Evolutionary conservation across 2,888 invertebrate species (phyloP), one percentile per base, ranked within the genome.

Genomic region (Oligia strigilis): DNA sequence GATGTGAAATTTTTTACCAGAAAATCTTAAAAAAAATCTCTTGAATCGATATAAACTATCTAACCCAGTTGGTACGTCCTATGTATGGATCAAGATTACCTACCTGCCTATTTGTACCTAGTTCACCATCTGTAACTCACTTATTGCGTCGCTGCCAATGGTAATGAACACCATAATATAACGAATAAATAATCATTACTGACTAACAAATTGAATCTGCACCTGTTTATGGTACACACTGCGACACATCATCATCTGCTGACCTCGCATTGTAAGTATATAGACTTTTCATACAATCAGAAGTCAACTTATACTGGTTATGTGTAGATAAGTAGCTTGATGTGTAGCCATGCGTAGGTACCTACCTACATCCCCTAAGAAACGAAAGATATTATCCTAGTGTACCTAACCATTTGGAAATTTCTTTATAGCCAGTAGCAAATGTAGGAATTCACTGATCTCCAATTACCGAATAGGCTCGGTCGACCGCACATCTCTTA

Each of bases 101-200:
- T 11, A n/a, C 9, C 11, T 46, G 46, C 11, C 46, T 60, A 60
- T 46, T 49, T 36, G 49, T n/a, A 36, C 2, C 14, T 43, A 75
- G 29, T 46, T 55, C 55, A 58, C n/a, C 49, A 77, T 52, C 17
- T 78, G 66, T 65, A 75, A 65, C 62, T 23, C 40, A 81, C n/a
- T 40, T 72, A 77, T 55, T 80, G 66, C 79, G 49, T 36, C 55
- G 40, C 40, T 79, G 58, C 29, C 11, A 52, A 36, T 80, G 29
- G 19, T 73, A 80, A 80, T 79, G 72, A 49, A 58, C 19, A 43
- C 55, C 29, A 52, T 72, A 40, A 52, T 72, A 40, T 6, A 29
- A 43, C 19, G 55, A 46, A 60, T 60, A 67, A 60, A 60, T 72
- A 46, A 66, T 67, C 40, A 79, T 60, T 66, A 40, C 60, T 79